phyloP scores from a whole-genome alignment of 2,113 vertebrate genomes.

The Neodon shergylaensis region DNA sequence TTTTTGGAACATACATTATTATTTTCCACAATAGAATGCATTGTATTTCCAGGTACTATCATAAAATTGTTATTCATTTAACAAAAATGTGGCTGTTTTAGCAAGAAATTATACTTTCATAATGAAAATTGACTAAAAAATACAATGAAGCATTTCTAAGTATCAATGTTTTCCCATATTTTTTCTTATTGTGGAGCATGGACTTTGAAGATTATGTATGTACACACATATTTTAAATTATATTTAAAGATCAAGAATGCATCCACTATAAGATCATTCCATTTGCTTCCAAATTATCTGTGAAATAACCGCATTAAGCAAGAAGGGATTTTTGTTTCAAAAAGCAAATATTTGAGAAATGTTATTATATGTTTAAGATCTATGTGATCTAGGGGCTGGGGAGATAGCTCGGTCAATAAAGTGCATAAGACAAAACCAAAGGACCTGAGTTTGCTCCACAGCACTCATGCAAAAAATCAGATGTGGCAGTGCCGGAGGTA shows the following conservation, averaged over 20 bases:
- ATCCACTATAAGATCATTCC: neutral
- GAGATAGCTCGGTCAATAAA: neutral
- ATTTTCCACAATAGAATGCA: neutral
- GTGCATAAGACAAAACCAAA: neutral
- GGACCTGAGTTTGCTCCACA: neutral
- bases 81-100: neutral
- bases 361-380: neutral
- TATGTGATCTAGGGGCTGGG: neutral
- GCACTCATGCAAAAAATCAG: too few species aligned
- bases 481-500: too few species aligned
- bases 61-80: neutral
- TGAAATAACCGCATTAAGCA: neutral
- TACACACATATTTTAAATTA: neutral
- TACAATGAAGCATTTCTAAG: neutral
- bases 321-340: neutral
- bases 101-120: neutral
- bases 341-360: neutral
- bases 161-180: neutral
- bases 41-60: neutral
- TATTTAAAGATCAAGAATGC: neutral
- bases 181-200: neutral
- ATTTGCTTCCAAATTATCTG: neutral
- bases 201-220: neutral
- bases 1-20: neutral
- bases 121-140: slow-evolving; percentile 7